These are phyloP conservation scores for Cavia aperea DNA, from an alignment of 2,113 vertebrate species.

Conservation along the genomic window DNA sequence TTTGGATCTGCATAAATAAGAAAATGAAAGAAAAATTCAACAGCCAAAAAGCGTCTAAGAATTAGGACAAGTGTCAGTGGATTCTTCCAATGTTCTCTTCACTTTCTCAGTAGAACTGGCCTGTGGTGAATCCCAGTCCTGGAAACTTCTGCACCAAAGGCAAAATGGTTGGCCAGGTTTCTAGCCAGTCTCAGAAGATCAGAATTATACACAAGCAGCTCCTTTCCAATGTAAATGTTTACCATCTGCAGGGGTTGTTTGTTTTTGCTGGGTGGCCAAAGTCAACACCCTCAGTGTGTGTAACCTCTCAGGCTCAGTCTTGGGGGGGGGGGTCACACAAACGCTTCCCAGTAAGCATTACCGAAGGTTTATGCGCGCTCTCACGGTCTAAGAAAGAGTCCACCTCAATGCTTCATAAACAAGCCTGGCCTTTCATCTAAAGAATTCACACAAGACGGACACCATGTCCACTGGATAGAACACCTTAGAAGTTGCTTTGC, in stretches of 20 bases:
- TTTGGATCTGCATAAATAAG: neutral
- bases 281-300: neutral
- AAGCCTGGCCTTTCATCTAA: neutral
- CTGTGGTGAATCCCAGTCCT: neutral
- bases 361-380: neutral
- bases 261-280: neutral
- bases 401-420: neutral
- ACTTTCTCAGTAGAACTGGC: neutral
- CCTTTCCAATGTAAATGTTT: neutral
- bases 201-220: neutral
- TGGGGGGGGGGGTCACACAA: neutral
- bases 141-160: neutral
- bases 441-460: neutral
- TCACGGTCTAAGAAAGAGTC: neutral
- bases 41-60: neutral
- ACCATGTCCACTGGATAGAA: conserved; percentile 27
- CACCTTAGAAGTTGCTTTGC: conserved; percentile 45
- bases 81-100: neutral
- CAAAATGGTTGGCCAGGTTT: neutral
- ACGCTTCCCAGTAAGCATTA: neutral
- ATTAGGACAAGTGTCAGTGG: neutral
- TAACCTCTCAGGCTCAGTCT: neutral
- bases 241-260: neutral
- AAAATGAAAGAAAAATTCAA: conserved; percentile 19
- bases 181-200: neutral